Conservation (phyloP, 30 jellyfish, hydroid and myxozoan genomes). For the Mastigias papua region DNA sequence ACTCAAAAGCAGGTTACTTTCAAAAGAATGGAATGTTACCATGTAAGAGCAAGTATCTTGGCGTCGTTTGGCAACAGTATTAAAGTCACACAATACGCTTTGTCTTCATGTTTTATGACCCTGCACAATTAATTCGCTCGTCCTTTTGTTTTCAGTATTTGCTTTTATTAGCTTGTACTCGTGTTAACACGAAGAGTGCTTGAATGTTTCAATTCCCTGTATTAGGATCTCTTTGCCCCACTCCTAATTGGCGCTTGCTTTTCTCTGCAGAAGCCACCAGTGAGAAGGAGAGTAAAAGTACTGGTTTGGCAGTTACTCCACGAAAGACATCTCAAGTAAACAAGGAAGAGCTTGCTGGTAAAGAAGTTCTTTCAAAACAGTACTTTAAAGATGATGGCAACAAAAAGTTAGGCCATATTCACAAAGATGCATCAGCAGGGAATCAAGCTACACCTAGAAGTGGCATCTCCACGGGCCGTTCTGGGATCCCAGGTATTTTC, state of each 20-base stretch:
- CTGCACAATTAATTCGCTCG: neutral
- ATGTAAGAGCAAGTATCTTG: neutral
- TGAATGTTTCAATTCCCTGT: neutral
- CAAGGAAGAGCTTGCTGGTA: constrained; percentile 64
- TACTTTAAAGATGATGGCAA: constrained; percentile 34
- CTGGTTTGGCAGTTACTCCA: neutral
- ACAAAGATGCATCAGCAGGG: constrained; percentile 12
- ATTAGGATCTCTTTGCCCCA: neutral
- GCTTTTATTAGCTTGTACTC: neutral
- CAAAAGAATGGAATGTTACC: too few relatives aligned
- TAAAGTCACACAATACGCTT: neutral
- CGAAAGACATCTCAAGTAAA: constrained; percentile 37
- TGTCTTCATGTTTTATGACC: neutral
- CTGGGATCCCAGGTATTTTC: constrained; percentile 56
- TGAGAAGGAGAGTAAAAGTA: constrained; percentile 38
- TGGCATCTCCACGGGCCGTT: constrained; percentile 23
- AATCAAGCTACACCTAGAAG: constrained; percentile 20
- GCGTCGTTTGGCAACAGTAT: neutral
- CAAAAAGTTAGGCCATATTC: neutral
- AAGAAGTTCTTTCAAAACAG: constrained; percentile 50
- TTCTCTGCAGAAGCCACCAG: constrained; percentile 28
- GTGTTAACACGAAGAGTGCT: neutral
- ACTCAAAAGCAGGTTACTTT: too few relatives aligned
- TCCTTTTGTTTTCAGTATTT: too few relatives aligned
- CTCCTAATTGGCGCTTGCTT: neutral